Conservation (phyloP, 2,888 invertebrate species). For the Phaonia tiefii region DNA sequence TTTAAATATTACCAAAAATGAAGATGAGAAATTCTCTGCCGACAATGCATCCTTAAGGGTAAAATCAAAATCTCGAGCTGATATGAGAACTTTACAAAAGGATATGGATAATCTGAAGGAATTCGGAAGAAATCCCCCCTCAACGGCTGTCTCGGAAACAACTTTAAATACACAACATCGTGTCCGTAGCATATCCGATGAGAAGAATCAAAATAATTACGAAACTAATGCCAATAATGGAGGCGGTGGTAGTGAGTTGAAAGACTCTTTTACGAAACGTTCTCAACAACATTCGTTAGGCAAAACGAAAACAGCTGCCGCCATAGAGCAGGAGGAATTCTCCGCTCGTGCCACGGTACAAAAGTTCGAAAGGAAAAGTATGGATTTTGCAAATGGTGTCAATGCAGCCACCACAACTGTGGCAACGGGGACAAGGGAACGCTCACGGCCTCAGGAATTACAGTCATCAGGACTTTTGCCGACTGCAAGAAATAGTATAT, state of each 20-base stretch:
- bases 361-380: conserved; percentile 76
- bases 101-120: conserved; percentile 78
- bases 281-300: conserved; percentile 59
- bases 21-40: conserved; percentile 76
- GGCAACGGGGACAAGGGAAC: conserved; percentile 1
- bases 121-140: conserved; percentile 69
- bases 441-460: conserved; percentile 2
- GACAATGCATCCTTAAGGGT: conserved; percentile 76
- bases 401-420: conserved; percentile 66
- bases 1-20: conserved; percentile 75
- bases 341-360: conserved; percentile 73
- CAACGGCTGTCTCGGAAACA: conserved; percentile 73
- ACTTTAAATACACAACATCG: conserved; percentile 74
- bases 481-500: conserved; percentile 71
- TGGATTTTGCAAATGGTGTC: conserved; percentile 71
- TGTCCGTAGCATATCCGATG: conserved; percentile 79
- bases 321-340: conserved; percentile 68
- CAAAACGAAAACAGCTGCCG: conserved; percentile 63
- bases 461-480: conserved; percentile 29
- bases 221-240: conserved; percentile 56
- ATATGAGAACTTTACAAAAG: conserved; percentile 77
- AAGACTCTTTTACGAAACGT: conserved; percentile 55
- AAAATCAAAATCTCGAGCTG: conserved; percentile 80
- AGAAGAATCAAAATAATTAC: conserved; percentile 80
- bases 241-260: conserved; percentile 5